Base-by-base conservation (phyloP, 2,113 vertebrate genomes). In the Sardina pilchardus region DNA sequence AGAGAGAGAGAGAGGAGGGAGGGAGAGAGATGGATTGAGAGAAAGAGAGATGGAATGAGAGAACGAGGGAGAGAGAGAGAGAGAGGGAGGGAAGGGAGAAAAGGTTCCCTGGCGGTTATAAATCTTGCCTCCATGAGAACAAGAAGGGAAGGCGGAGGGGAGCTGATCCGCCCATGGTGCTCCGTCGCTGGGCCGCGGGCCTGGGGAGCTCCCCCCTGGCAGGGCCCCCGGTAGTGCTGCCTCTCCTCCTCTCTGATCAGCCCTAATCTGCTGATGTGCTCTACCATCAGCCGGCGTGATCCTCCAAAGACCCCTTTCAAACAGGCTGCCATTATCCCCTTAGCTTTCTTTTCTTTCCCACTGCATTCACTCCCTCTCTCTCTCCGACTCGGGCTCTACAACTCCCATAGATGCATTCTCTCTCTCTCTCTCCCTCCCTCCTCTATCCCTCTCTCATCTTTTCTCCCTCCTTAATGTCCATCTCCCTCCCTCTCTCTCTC, bases 221-320 rank as follows among this genome's bases (percentile, higher is more conserved):
- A 34, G 53, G 80, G 50, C 82, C 36, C 30, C 71, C 14, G 26
- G 71, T 78, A 36, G 71, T 34, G 12, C 63, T 30, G 63, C 34
- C 71, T 36, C 71, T 78, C 30, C 71, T 36, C 34, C 71, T 78
- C 71, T 53, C 85, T 87, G 88, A 90, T 91, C 91, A 59, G 78
- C 83, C 39, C 89, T 91, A 90, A 94, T 93, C 94, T 89, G 85
- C 48, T 88, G 89, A 89, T 90, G 90, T 91, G 89, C 91, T 78
- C 71, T 34, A 34, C 89, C 45, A 9, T 78, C 71, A 78, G 71
- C 26, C 71, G 1, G 71, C 5, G 75, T 87, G 91, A 89, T 86
- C 87, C 80, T 75, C 67, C 80, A 83, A 86, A 36, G 87, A 84
- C 78, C 24, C 8, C 83, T 88, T 80, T 87, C 71, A 78, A 78